Evolutionary conservation across 2,888 invertebrate genomes (phyloP).

Genomic region (Latrodectus elegans): DNA sequence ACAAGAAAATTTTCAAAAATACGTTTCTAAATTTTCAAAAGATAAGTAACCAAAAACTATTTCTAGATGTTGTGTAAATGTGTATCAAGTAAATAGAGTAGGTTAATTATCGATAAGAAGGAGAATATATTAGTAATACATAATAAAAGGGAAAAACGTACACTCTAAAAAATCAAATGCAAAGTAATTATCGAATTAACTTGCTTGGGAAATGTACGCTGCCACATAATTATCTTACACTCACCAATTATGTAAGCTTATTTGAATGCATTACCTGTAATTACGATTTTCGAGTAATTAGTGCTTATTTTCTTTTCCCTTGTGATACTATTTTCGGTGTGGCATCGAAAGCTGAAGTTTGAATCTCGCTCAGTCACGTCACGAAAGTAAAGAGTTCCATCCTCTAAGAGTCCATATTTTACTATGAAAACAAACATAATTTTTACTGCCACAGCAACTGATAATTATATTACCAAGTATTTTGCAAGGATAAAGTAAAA

Average conservation of each 20-base stretch:
- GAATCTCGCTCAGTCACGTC: slow-evolving; percentile 55
- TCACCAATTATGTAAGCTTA: no score
- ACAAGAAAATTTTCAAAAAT: no score
- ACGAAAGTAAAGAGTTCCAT: slow-evolving; percentile 60
- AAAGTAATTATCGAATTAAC: not conserved
- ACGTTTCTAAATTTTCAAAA: no score
- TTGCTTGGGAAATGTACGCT: not conserved
- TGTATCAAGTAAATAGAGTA: no score
- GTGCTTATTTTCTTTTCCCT: slow-evolving; percentile 94
- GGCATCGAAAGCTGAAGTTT: slow-evolving; percentile 77
- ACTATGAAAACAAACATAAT: slow-evolving; percentile 9
- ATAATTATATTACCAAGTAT: no score
- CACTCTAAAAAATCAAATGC: not conserved
- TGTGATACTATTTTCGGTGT: slow-evolving; percentile 93
- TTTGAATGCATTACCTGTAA: slow-evolving; percentile 83
- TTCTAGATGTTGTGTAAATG: no score
- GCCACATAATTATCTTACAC: no score
- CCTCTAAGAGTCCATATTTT: slow-evolving; percentile 63
- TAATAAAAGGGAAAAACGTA: not conserved
- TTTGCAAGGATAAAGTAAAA: no score
- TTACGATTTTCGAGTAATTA: slow-evolving; percentile 93
- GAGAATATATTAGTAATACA: not conserved
- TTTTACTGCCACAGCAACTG: no score
- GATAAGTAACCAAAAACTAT: no score
- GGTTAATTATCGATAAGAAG: not conserved